Evolutionary conservation across 2,888 invertebrate genomes (phyloP).

Genomic region (Hylaea fasciaria): DNA sequence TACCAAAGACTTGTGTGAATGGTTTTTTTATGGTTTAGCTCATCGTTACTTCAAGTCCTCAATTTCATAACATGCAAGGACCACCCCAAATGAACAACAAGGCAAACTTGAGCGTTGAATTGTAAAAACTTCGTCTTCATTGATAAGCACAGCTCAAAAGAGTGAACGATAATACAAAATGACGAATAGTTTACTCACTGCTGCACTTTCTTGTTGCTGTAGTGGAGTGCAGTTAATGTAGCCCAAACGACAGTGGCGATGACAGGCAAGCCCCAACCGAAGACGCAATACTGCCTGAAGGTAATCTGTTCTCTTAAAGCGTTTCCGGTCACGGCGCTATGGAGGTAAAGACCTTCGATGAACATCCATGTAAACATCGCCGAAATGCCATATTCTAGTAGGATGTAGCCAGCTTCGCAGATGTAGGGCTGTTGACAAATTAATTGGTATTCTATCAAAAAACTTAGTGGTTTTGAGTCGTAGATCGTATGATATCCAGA

Average conservation of each 20-base stretch:
- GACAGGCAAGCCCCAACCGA: conserved; percentile 91
- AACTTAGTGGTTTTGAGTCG: not conserved
- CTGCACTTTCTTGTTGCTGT: conserved; percentile 38
- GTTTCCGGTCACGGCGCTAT: conserved; percentile 92
- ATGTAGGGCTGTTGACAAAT: conserved; percentile 87
- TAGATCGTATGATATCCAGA: too few species aligned
- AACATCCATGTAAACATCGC: conserved; percentile 99
- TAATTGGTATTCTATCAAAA: too few species aligned
- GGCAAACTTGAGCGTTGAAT: too few species aligned
- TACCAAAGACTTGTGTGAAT: too few species aligned
- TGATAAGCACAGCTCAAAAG: too few species aligned
- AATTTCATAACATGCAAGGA: too few species aligned
- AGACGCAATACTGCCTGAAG: conserved; percentile 85
- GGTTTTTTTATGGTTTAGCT: too few species aligned
- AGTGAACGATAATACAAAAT: too few species aligned
- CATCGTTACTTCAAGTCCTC: too few species aligned
- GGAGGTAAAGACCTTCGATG: conserved; percentile 95
- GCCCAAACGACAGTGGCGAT: conserved; percentile 89
- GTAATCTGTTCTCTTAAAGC: conserved; percentile 86
- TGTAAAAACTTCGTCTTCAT: too few species aligned
- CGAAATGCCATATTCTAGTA: conserved; percentile 95
- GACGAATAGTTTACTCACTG: conserved; percentile 17
- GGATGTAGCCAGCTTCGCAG: conserved; percentile 91
- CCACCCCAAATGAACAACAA: too few species aligned
- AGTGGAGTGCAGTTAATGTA: conserved; percentile 79